phyloP scores from a whole-genome alignment of 2,113 vertebrate genomes.

The Paradoxurus hermaphroditus region DNA sequence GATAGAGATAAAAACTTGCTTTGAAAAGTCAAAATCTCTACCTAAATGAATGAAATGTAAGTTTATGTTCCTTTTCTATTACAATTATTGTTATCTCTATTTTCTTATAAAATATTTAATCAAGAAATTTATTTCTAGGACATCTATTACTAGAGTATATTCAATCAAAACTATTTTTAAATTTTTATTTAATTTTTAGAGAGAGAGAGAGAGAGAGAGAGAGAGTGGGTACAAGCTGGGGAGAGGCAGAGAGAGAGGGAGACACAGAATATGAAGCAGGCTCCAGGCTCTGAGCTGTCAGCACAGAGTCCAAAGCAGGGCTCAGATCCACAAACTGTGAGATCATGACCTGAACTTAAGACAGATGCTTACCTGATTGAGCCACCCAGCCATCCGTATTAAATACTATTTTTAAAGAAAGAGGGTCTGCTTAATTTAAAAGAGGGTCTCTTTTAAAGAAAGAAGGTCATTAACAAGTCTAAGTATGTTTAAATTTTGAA shows the following conservation, averaged over 20 bases:
- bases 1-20: background rate
- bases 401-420: background rate
- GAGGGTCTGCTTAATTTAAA: background rate
- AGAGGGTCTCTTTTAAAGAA: slow-evolving; percentile 11
- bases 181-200: no score
- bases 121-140: background rate
- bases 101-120: background rate
- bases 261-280: no score
- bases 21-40: background rate
- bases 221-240: no score
- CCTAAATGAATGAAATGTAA: background rate
- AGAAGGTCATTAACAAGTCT: background rate
- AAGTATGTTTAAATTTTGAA: background rate
- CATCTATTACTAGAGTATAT: background rate
- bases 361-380: no score
- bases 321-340: no score
- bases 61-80: background rate
- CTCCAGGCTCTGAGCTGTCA: no score
- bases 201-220: no score
- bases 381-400: no score
- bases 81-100: background rate
- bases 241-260: no score
- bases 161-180: background rate
- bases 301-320: no score
- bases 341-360: no score